Base-by-base conservation (phyloP, 2,113 vertebrate species). In the Hemiscyllium ocellatum region DNA sequence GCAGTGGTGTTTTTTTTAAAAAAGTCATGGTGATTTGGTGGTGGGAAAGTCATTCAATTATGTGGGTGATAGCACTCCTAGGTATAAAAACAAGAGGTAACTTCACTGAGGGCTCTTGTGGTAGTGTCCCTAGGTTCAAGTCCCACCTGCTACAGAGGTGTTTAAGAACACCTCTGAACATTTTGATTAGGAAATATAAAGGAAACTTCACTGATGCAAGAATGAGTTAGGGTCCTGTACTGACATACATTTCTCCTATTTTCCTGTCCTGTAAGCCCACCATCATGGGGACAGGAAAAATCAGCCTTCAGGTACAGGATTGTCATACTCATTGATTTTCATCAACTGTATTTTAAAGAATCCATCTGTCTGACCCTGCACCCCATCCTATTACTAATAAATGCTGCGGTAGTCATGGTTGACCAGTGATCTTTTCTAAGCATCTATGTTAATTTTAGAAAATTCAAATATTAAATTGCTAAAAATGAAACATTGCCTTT, bases 401-500 rank as follows among this genome's bases (percentile, higher is more conserved):
- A 22, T 93, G n/a, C 89, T 93, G n/a, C 0, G 19, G n/a, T 42
- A 17, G n/a, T 93, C 89, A 37, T 93, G n/a, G n/a, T 5, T 93
- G 19, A 93, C 33, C 61, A 66, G 87, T 65, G 66, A n/a, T 66
- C 20, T 61, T 68, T 93, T 93, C 17, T 66, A 1, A 22, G n/a
- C 80, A 42, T 83, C 80, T 83, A 15, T 66, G 89, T 37, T 93
- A 66, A 66, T 93, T 93, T 93, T 93, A 93, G 89, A 93, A 93
- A 91, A 42, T 37, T 61, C 65, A 93, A 93, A 66, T 68, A 42
- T 66, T 66, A 93, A 66, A 93, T 68, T n/a, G 61, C 89, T 93
- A 93, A 93, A 93, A 68, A 37, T 68, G 61, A 33, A 66, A 66
- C 89, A 93, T 93, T 66, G 61, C 89, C 89, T 93, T 93, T 66